Evolutionary conservation across 1,140 invertebrate genomes (phyloP).

Genomic region (Octopus bimaculoides): DNA sequence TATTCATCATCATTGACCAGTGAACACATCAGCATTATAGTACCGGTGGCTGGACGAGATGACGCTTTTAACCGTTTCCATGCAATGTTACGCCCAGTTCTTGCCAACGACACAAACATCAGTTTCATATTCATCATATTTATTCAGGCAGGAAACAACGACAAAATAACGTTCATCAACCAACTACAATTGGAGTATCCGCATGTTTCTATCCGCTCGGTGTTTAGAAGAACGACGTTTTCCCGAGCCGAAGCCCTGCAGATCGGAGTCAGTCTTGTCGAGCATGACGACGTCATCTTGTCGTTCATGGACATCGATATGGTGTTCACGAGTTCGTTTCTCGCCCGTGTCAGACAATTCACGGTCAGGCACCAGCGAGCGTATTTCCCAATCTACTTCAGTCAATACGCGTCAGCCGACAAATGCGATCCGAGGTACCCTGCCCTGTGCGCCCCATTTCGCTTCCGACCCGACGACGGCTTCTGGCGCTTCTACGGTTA

Average conservation of each 20-base stretch:
- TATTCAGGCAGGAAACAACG: background rate
- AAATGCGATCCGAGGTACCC: background rate
- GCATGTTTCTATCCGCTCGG: background rate
- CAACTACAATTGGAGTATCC: background rate
- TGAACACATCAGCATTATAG: background rate
- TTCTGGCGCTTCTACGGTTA: background rate
- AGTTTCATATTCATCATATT: background rate
- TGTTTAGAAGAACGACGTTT: background rate
- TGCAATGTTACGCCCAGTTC: background rate
- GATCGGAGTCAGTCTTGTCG: background rate
- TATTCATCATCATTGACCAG: too few species aligned
- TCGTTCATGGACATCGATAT: background rate
- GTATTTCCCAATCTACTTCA: slow-evolving; percentile 6
- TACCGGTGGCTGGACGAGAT: background rate
- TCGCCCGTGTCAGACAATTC: background rate
- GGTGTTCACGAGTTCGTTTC: background rate
- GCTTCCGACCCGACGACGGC: background rate
- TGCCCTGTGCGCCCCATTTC: background rate
- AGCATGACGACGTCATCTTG: background rate
- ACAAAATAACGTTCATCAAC: background rate
- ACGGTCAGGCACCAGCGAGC: background rate
- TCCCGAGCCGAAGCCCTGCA: background rate
- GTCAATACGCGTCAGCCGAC: background rate
- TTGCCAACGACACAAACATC: background rate
- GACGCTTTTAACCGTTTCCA: background rate